Evolutionary conservation across 2,113 vertebrate genomes (phyloP).

Genomic region (Salvelinus fontinalis): DNA sequence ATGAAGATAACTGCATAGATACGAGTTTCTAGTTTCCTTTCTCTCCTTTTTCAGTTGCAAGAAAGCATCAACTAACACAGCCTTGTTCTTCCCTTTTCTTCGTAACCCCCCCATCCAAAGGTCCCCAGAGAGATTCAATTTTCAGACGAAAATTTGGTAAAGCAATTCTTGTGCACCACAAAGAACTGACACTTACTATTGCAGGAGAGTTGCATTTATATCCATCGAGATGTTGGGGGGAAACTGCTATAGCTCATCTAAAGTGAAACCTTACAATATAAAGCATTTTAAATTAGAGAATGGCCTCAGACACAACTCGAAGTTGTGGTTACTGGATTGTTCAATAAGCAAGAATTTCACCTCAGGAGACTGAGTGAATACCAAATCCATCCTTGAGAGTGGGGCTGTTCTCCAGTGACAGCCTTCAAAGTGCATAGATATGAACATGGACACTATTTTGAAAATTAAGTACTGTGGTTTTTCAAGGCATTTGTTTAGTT

Average conservation of each 20-base stretch:
- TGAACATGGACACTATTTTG: conserved; percentile 55
- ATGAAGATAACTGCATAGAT: conserved; percentile 41
- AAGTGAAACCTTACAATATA: conserved; percentile 35
- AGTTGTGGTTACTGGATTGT: conserved; percentile 65
- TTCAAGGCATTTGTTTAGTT: conserved; percentile 52
- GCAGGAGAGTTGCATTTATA: conserved; percentile 43
- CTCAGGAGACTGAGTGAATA: conserved; percentile 63
- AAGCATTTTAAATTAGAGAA: conserved; percentile 41
- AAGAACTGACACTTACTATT: conserved; percentile 28
- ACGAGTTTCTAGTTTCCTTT: conserved; percentile 38
- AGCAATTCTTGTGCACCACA: conserved; percentile 41
- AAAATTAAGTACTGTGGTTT: conserved; percentile 38
- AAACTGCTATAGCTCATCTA: conserved; percentile 12
- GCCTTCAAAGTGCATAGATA: conserved; percentile 72
- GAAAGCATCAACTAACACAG: conserved; percentile 33
- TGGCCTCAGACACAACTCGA: conserved; percentile 54
- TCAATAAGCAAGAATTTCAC: conserved; percentile 58
- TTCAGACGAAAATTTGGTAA: conserved; percentile 30
- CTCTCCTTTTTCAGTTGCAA: conserved; percentile 46
- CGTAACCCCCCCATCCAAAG: conserved; percentile 30
- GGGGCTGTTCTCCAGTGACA: conserved; percentile 56
- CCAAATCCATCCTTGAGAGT: conserved; percentile 45
- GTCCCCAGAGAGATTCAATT: conserved; percentile 39
- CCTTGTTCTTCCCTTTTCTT: conserved; percentile 17
- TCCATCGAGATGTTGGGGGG: conserved; percentile 38